phyloP scores from a whole-genome alignment of 1,140 invertebrate genomes.

The Adoxophyes honmai region DNA sequence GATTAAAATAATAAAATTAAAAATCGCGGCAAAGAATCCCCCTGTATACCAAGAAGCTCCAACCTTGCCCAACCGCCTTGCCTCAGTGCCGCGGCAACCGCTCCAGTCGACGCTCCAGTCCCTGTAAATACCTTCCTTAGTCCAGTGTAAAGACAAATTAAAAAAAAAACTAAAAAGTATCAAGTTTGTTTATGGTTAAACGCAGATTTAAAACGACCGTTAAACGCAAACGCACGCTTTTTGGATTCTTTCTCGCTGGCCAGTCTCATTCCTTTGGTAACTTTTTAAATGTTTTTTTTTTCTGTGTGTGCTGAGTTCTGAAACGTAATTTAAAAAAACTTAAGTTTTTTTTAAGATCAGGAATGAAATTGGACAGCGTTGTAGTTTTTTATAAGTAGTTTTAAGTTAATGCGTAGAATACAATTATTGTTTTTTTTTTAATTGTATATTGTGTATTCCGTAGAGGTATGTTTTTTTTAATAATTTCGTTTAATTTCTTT shows the following conservation, averaged over 20 bases:
- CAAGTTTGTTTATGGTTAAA: slow-evolving; percentile 19
- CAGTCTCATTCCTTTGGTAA: slow-evolving; percentile 1
- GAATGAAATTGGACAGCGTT: not conserved
- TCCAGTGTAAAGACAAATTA: slow-evolving; percentile 12
- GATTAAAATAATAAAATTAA: not conserved
- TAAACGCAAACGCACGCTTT: slow-evolving; percentile 19
- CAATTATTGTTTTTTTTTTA: not conserved
- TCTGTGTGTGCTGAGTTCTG: not conserved
- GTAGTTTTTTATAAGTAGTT: not conserved
- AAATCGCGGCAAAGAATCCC: slow-evolving; percentile 18
- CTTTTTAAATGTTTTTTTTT: not conserved
- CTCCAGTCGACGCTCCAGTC: slow-evolving; percentile 28
- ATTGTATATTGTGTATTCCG: too few species aligned
- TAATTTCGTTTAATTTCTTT: too few species aligned
- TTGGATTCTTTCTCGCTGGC: slow-evolving; percentile 8
- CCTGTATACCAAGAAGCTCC: slow-evolving; percentile 39
- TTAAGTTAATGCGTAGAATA: not conserved
- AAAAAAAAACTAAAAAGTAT: slow-evolving; percentile 32
- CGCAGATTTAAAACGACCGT: slow-evolving; percentile 20
- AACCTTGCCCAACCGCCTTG: slow-evolving; percentile 21
- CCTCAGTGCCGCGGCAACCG: slow-evolving; percentile 45
- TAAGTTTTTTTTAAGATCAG: not conserved
- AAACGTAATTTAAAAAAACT: not conserved
- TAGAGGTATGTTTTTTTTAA: too few species aligned
- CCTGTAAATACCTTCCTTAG: slow-evolving; percentile 34